Conservation (phyloP, 2,888 invertebrate species). For the Folsomia manolachei region DNA sequence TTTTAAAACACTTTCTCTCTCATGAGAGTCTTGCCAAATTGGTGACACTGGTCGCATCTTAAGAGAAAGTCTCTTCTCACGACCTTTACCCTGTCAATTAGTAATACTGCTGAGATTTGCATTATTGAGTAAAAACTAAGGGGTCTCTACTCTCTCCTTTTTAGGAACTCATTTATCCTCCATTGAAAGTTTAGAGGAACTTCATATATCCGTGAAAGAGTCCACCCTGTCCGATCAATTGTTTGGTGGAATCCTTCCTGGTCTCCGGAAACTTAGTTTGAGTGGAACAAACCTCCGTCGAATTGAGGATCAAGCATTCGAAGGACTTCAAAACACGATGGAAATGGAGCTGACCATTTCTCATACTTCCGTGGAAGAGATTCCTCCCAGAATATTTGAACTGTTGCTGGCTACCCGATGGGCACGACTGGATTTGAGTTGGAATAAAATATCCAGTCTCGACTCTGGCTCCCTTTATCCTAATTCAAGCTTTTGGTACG, state of each 20-base stretch:
- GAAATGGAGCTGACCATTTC: slow-evolving; percentile 74
- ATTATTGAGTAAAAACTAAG: background rate
- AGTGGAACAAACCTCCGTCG: slow-evolving; percentile 70
- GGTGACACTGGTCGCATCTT: background rate
- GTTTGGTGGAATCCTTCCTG: slow-evolving; percentile 72
- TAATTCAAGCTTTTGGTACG: slow-evolving; percentile 81
- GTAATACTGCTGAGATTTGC: background rate
- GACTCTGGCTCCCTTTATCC: slow-evolving; percentile 83
- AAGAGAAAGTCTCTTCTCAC: no score
- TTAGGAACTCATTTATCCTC: slow-evolving; percentile 63
- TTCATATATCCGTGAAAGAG: slow-evolving; percentile 75
- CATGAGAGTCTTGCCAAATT: background rate
- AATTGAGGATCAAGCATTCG: slow-evolving; percentile 75
- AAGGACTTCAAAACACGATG: slow-evolving; percentile 69
- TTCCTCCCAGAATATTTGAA: slow-evolving; percentile 64
- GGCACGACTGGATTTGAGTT: slow-evolving; percentile 67
- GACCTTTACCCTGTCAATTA: no score
- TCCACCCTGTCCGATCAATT: slow-evolving; percentile 71
- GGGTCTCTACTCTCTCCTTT: no score
- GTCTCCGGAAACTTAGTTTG: slow-evolving; percentile 75
- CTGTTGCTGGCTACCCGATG: slow-evolving; percentile 43
- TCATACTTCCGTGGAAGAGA: slow-evolving; percentile 72
- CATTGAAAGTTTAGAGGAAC: slow-evolving; percentile 69
- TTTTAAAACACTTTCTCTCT: background rate
- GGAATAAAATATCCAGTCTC: slow-evolving; percentile 74